Base-by-base conservation (phyloP, 2,797 vertebrate genomes). In the Eulemur mongoz region DNA sequence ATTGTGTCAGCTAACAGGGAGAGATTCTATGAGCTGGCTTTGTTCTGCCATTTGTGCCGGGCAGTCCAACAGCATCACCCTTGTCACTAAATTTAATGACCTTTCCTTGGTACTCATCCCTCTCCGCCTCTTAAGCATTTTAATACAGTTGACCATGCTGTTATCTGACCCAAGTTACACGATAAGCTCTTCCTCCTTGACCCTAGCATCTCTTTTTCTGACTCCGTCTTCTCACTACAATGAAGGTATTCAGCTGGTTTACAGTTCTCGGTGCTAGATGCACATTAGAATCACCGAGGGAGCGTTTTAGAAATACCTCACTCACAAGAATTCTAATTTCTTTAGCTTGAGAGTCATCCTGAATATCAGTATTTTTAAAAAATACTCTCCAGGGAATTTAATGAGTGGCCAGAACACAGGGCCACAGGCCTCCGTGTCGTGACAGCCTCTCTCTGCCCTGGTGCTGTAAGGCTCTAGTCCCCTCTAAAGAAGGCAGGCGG, bases 341-440 rank as follows among this genome's bases (percentile, higher is more conserved):
- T 35, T 91, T 92, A 80, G 45, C 17, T 48, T 30, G 61, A 73
- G 35, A 20, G 20, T 79, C 65, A 73, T 15, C 54, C 43, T 61
- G 45, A 85, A 38, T 45, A 50, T 48, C 20, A 38, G 52, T 20
- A 17, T 70, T 50, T 23, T n/a, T 18, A 5, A n/a, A 11, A 5
- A 35, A 27, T 5, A 22, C 15, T 70, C 8, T 63, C 35, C 6
- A 72, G 38, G 25, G 38, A 38, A 91, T 65, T 82, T 43, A 75
- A 50, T 54, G 65, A 93, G 18, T 52, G 43, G 13, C 27, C 15
- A 1, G 30, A 50, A 67, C 22, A 14, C 40, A 92, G 57, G 83
- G 15, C 30, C 43, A 10, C 1, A 2, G n/a, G 5, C 0, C 22
- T 38, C 35, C 25, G 30, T 2, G 8, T 9, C 23, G 23, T 13